Evolutionary conservation across 2,888 invertebrate genomes (phyloP).

Genomic region (Drosophila bunnanda): DNA sequence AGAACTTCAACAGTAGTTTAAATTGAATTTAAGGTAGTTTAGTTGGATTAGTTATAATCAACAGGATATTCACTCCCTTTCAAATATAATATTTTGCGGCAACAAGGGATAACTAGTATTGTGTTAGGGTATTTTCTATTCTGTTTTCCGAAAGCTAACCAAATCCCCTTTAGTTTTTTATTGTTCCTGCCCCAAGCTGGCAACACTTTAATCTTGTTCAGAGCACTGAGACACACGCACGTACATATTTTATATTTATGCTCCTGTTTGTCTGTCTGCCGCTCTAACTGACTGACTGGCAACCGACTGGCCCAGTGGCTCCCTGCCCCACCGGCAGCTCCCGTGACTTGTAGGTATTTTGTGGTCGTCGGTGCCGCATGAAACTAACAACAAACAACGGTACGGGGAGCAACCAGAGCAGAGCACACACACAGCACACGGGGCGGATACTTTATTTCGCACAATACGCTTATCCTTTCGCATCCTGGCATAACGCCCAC

Average conservation of each 20-base stretch:
- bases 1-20: neutral
- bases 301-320: conserved; percentile 15
- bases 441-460: conserved; percentile 52
- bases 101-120: neutral
- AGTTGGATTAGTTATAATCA: neutral
- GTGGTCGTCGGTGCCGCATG: conserved; percentile 69
- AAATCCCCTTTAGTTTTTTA: conserved; percentile 23
- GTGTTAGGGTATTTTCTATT: conserved; percentile 14
- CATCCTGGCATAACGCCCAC: conserved; percentile 24
- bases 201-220: conserved; percentile 77
- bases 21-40: neutral
- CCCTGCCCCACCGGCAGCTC: conserved; percentile 2
- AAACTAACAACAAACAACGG: conserved; percentile 58
- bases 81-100: neutral
- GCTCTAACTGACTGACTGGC: conserved; percentile 64
- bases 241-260: conserved; percentile 80
- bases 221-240: conserved; percentile 23
- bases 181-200: conserved; percentile 45
- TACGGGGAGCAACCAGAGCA: conserved; percentile 31
- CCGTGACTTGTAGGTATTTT: conserved; percentile 74
- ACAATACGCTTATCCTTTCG: conserved; percentile 74
- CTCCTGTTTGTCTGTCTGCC: conserved; percentile 62
- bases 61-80: no score
- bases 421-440: conserved; percentile 42
- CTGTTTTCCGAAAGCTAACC: neutral